Evolutionary conservation across 2,113 vertebrate species (phyloP), one percentile per base, ranked within the genome.

Genomic region (Leptobrachium leishanense): DNA sequence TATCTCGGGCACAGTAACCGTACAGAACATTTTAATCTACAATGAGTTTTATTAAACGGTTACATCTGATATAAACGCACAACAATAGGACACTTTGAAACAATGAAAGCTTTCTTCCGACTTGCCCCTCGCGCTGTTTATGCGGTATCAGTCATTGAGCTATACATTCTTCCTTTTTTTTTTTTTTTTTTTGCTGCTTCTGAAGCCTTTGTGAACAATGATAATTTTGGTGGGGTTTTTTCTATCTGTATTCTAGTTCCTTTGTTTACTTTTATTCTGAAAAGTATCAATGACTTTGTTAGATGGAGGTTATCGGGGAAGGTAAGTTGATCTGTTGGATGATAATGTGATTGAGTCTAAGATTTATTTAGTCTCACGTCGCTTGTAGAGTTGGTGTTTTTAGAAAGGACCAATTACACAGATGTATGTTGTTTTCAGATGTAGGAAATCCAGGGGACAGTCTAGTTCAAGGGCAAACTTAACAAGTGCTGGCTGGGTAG

Each of bases 31-130:
- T 59, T 59, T 11, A 59, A 59, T 59, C 55, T 59, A 50, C 46
- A 50, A 50, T 50, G 46, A 59, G 55, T 69, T 59, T 59, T 68
- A 76, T 43, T 68, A 68, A 43, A 15, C 39, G 66, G 66, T 43
- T 69, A 67, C 12, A 76, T 43, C 53, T 69, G 55, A 43, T 12
- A 44, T 43, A 5, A 3, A 31, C 44, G 53, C 44, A 77, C 50
- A 69, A 59, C 41, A 42, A 64, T 11, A 59, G 63, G 64, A 4
- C 13, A 59, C 13, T 59, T 64, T 2, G 31, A 76, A 10, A 31
- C 66, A 39, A 53, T 43, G 68, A 43, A 10, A 42, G 54, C 20
- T 40, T 42, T 67, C 43, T 70, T 77, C 20, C 63, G 55, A 8
- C 3, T 50, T 50, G 7, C 42, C 6, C 5, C 54, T n/a, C 53